phyloP scores from a whole-genome alignment of 2,797 vertebrate genomes.

The Sphenopsis melanotis region DNA sequence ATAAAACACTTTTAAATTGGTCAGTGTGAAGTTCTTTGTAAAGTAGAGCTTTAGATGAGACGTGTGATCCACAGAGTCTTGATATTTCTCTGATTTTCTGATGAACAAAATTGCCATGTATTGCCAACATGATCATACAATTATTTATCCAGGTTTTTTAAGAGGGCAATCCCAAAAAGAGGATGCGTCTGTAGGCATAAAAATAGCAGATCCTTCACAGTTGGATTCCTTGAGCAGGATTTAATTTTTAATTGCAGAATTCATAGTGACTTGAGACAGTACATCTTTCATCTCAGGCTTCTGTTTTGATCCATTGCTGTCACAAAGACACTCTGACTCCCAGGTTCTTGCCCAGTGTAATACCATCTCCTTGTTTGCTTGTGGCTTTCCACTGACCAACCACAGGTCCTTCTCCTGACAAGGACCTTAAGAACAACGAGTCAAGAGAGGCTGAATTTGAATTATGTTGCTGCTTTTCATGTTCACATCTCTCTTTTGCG shows the following conservation, averaged over 20 bases:
- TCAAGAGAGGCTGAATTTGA: neutral
- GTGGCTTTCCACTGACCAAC: neutral
- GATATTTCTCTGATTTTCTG: neutral
- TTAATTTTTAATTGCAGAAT: neutral
- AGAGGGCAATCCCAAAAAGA: neutral
- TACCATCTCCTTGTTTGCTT: neutral
- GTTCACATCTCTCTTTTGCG: neutral
- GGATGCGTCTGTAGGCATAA: neutral
- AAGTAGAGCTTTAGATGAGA: neutral
- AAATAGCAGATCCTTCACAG: neutral
- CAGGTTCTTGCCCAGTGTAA: neutral
- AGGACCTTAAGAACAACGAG: neutral
- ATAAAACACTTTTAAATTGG: neutral
- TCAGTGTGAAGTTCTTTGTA: neutral
- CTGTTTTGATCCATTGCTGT: neutral
- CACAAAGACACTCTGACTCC: neutral
- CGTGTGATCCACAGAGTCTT: neutral
- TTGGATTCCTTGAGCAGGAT: neutral
- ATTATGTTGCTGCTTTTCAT: neutral
- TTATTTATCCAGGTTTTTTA: neutral
- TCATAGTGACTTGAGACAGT: neutral
- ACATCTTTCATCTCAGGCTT: neutral
- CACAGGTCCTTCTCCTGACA: neutral
- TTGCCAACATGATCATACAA: neutral
- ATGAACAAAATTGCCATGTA: neutral